phyloP scores from a whole-genome alignment of 2,888 invertebrate genomes.

The Nezara viridula region DNA sequence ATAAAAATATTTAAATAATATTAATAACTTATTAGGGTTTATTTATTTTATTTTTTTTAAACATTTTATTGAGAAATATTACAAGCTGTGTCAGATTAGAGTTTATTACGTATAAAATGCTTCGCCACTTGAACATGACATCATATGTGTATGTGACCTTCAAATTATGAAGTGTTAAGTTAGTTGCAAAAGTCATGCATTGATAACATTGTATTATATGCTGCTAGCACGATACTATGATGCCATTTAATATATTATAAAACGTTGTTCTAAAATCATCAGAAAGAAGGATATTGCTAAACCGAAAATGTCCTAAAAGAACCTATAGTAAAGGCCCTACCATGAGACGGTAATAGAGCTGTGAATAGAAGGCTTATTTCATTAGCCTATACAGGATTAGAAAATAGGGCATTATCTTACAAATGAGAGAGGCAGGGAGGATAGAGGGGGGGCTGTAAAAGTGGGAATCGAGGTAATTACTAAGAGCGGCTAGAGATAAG shows the following conservation, averaged over 20 bases:
- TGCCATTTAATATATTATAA: not conserved
- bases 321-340: not conserved
- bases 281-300: not conserved
- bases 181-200: not conserved
- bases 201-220: not conserved
- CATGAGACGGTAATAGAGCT: not conserved
- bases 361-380: conserved; percentile 24
- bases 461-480: conserved; percentile 38
- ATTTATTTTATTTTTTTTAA: too few species aligned
- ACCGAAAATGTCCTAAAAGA: not conserved
- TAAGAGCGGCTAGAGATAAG: not conserved
- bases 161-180: too few species aligned
- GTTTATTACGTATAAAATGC: too few species aligned
- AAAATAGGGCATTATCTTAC: conserved; percentile 21
- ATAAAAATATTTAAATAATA: too few species aligned
- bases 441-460: not conserved
- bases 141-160: too few species aligned
- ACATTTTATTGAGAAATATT: too few species aligned
- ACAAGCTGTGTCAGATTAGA: too few species aligned
- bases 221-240: not conserved
- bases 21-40: too few species aligned
- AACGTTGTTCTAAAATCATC: not conserved
- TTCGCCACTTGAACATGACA: too few species aligned
- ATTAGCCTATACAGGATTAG: conserved; percentile 18
- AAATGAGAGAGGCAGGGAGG: not conserved